Base-by-base conservation (phyloP, 1,140 invertebrate genomes). In the Nylanderia fulva region DNA sequence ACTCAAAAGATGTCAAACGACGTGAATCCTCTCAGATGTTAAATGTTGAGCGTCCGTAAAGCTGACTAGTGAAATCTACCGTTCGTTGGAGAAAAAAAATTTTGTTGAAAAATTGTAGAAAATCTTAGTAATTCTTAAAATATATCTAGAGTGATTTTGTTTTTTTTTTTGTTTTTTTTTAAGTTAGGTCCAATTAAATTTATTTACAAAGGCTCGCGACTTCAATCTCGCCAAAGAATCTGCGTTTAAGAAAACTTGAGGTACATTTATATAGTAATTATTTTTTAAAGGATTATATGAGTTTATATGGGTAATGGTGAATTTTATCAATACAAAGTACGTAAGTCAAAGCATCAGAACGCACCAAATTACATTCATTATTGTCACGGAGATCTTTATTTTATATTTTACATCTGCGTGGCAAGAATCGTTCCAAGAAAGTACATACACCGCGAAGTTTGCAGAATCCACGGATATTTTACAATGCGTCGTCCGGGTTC, bases 391-490 rank as follows among this genome's bases (percentile, higher is more conserved):
- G 42, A 36, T 58, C 27, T 8, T 29, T n/a, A 42, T 76, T 63
- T 18, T 15, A 33, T 11, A 56, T 76, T 63, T 18, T 15, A 33
- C 11, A 56, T 75, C 36, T 58, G 36, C 52, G 36, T 52, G 33
- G 39, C 68, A 33, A 45, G 56, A 74, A 54, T 64, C 76, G n/a
- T 64, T 54, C 68, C 76, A 8, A 48, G 52, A 89, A 76, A 27
- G 15, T 58, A 24, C 21, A 75, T n/a, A n/a, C 36, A 39, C n/a
- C 42, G 9, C 27, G 42, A 45, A 63, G 54, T 85, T 80, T 75
- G 83, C 54, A 61, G 72, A 82, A 82, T 86, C 75, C 63, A 58
- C 56, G 36, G 63, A 90, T 89, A 85, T 86, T 89, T 90, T 90
- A 90, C 74, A 87, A 86, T 48, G 48, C 45, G 3, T 45, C 39